Conservation (phyloP, 1,140 invertebrate genomes). For the Halesus radiatus region DNA sequence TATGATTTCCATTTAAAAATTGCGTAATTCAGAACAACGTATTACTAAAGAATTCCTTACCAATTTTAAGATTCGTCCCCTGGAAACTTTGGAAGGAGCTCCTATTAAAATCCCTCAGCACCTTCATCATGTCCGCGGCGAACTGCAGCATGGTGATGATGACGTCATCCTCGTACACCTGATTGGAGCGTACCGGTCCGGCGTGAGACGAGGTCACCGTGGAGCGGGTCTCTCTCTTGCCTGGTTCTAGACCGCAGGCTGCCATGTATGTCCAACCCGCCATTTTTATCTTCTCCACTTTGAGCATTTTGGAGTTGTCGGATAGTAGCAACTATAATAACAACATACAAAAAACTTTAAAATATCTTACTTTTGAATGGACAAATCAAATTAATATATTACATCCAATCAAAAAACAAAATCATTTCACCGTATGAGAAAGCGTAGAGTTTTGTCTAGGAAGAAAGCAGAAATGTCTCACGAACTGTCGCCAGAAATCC, state of each 20-base stretch:
- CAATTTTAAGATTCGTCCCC: conserved; percentile 69
- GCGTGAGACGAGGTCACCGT: conserved; percentile 61
- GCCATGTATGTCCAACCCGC: conserved; percentile 96
- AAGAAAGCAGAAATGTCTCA: too few species aligned
- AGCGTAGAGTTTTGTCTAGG: too few species aligned
- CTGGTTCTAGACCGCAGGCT: conserved; percentile 88
- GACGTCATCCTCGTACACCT: conserved; percentile 62
- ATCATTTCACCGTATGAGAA: too few species aligned
- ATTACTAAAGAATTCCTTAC: conserved; percentile 59
- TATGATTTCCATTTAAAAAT: too few species aligned
- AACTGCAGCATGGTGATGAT: conserved; percentile 69
- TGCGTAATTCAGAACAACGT: too few species aligned
- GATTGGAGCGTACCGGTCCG: conserved; percentile 49
- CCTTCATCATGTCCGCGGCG: conserved; percentile 70
- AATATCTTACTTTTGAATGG: neutral
- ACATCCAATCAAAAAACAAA: too few species aligned
- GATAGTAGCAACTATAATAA: conserved; percentile 47
- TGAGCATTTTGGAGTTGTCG: conserved; percentile 48
- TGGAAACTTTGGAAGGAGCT: conserved; percentile 68
- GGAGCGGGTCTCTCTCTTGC: conserved; percentile 73
- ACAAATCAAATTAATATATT: too few species aligned
- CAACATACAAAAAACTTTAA: too few species aligned
- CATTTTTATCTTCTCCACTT: conserved; percentile 93
- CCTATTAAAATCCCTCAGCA: conserved; percentile 67
- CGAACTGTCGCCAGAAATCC: too few species aligned